phyloP scores from a whole-genome alignment of 2,888 invertebrate species.

The Stenichneumon culpator region DNA sequence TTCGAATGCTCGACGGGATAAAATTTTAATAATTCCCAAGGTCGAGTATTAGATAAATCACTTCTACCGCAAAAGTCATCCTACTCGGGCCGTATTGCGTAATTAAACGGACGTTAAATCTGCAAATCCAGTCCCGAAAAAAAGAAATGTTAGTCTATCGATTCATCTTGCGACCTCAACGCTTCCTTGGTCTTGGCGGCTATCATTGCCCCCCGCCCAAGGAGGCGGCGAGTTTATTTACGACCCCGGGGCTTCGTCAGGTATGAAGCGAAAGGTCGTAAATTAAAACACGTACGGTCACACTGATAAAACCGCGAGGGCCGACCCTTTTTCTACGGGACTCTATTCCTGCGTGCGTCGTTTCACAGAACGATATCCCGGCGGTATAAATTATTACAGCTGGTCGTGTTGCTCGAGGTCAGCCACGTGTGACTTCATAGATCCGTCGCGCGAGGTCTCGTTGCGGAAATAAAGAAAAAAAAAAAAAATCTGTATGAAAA shows the following conservation, averaged over 20 bases:
- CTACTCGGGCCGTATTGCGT: not conserved
- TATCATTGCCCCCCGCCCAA: slow-evolving; percentile 3
- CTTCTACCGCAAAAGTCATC: not conserved
- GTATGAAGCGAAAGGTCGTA: slow-evolving; percentile 10
- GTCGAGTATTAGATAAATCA: not conserved
- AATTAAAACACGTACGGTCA: not conserved
- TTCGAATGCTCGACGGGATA: not conserved
- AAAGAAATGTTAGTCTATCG: not conserved
- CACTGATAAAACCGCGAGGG: not conserved
- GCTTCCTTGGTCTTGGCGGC: slow-evolving; percentile 11
- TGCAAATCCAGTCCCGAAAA: not conserved
- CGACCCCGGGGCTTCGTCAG: slow-evolving; percentile 13
- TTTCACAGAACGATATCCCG: slow-evolving; percentile 25
- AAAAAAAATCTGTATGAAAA: slow-evolving; percentile 36
- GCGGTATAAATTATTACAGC: slow-evolving; percentile 54
- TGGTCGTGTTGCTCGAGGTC: slow-evolving; percentile 37
- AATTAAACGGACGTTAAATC: not conserved
- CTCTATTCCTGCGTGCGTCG: not conserved
- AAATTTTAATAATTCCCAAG: not conserved
- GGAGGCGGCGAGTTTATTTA: slow-evolving; percentile 25
- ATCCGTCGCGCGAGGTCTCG: slow-evolving; percentile 45
- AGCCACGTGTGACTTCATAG: slow-evolving; percentile 56
- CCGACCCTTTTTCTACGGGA: not conserved
- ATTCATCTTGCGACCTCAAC: slow-evolving; percentile 23
- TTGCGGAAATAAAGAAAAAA: slow-evolving; percentile 44